These are phyloP conservation scores for Cordilura impudica DNA, from an alignment of 2,888 invertebrate genomes.

Conservation along the genomic window DNA sequence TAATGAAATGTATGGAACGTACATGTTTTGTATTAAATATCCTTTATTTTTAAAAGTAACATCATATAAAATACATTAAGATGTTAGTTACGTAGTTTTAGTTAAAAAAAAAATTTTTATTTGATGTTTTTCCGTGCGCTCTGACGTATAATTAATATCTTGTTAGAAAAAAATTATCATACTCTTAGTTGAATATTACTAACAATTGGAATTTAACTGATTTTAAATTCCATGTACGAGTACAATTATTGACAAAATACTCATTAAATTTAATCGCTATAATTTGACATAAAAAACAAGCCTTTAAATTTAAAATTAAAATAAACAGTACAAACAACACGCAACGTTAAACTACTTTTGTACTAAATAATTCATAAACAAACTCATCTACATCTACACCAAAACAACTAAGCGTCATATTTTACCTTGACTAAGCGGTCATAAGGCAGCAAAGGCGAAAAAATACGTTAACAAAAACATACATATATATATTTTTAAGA, in stretches of 20 bases:
- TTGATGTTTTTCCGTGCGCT: too few species aligned
- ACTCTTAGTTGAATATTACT: too few species aligned
- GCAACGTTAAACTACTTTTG: constrained; percentile 13
- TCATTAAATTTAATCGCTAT: constrained; percentile 18
- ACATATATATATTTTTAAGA: not conserved
- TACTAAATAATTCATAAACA: constrained; percentile 23
- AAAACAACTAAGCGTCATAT: constrained; percentile 61
- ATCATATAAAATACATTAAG: too few species aligned
- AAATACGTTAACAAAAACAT: not conserved
- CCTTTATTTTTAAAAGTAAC: too few species aligned
- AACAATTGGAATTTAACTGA: too few species aligned
- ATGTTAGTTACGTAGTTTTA: too few species aligned
- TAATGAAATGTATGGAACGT: too few species aligned
- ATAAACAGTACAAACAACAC: not conserved
- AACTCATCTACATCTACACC: not conserved
- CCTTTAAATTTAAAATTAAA: not conserved
- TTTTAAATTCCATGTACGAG: too few species aligned
- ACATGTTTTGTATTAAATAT: too few species aligned
- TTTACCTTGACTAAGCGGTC: constrained; percentile 61
- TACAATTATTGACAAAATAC: not conserved
- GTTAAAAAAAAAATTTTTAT: too few species aligned
- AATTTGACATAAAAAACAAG: not conserved
- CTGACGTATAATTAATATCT: too few species aligned
- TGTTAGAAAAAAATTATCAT: too few species aligned
- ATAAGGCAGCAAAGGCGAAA: constrained; percentile 22